A percentile compares a stretch with the other conserved stretches of the same genome.
phyloP scores from a whole-genome alignment of 1,140 invertebrate genomes.

The Yoshiicerus persimilis region DNA sequence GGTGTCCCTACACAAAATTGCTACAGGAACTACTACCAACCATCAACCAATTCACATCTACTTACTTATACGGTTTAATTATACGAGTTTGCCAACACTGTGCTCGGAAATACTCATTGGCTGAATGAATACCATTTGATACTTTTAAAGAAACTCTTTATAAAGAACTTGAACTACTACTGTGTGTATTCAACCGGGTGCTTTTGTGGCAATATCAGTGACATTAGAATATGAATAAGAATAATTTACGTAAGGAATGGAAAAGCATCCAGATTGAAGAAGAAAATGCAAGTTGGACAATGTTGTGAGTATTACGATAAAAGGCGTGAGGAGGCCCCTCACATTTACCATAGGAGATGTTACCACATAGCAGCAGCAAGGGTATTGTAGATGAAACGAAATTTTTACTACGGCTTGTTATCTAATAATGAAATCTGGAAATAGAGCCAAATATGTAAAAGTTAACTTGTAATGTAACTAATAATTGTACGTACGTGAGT shows the following conservation, averaged over 20 bases:
- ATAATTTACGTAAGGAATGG: not conserved
- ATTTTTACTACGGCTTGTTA: not conserved
- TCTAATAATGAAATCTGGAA: not conserved
- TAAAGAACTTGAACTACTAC: not conserved
- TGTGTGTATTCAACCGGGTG: not conserved
- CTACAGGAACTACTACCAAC: not conserved
- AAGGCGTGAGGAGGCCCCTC: not conserved
- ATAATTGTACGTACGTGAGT: not conserved
- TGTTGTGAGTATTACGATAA: not conserved
- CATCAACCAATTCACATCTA: not conserved
- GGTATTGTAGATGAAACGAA: not conserved
- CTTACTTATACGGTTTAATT: not conserved
- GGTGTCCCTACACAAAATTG: no score
- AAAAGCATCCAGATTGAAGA: not conserved
- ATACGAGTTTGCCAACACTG: not conserved
- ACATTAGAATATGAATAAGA: not conserved
- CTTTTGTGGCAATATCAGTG: not conserved
- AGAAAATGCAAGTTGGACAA: not conserved
- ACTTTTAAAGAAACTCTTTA: not conserved
- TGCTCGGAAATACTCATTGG: slow-evolving; percentile 9
- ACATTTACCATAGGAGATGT: not conserved
- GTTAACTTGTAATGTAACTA: not conserved
- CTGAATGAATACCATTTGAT: slow-evolving; percentile 1
- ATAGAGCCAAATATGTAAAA: not conserved
- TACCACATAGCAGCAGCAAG: not conserved